These are phyloP conservation scores for Lates japonicus DNA, from an alignment of 2,797 vertebrate genomes.

Conservation along the genomic window DNA sequence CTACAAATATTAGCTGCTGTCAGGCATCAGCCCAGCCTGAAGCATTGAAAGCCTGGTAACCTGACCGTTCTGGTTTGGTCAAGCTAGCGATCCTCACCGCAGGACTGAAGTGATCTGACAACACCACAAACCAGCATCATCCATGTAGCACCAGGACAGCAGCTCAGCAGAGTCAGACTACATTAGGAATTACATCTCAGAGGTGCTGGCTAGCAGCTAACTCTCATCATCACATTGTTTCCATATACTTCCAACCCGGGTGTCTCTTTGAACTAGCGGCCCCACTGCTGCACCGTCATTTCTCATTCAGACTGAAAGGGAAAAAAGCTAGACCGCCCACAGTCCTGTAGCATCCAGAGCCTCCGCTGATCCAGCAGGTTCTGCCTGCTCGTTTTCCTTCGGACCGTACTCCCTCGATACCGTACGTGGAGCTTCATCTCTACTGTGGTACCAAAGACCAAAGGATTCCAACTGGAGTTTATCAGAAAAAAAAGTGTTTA, in stretches of 20 bases:
- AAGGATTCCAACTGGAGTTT: conserved; percentile 59
- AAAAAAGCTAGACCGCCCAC: neutral
- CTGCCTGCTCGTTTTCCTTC: conserved; percentile 7
- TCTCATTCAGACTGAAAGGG: conserved; percentile 25
- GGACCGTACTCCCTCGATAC: neutral
- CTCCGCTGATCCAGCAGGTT: neutral
- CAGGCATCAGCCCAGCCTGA: conserved; percentile 1
- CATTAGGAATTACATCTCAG: neutral
- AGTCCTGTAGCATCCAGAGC: conserved; percentile 44
- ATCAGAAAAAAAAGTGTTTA: conserved; percentile 51
- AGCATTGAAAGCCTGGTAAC: neutral
- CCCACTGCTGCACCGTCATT: conserved; percentile 24
- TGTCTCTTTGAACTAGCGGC: neutral
- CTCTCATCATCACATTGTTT: neutral
- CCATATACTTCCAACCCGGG: conserved; percentile 6
- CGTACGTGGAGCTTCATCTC: conserved; percentile 32
- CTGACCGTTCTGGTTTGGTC: neutral
- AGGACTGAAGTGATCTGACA: neutral
- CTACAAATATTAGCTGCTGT: neutral
- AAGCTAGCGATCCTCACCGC: neutral
- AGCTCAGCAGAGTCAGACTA: neutral
- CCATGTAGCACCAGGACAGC: conserved; percentile 35
- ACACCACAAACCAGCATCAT: neutral
- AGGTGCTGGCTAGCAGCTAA: neutral
- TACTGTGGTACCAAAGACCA: conserved; percentile 77